Evolutionary conservation across 2,888 invertebrate species (phyloP).

Genomic region (Alviniconcha strummeri): DNA sequence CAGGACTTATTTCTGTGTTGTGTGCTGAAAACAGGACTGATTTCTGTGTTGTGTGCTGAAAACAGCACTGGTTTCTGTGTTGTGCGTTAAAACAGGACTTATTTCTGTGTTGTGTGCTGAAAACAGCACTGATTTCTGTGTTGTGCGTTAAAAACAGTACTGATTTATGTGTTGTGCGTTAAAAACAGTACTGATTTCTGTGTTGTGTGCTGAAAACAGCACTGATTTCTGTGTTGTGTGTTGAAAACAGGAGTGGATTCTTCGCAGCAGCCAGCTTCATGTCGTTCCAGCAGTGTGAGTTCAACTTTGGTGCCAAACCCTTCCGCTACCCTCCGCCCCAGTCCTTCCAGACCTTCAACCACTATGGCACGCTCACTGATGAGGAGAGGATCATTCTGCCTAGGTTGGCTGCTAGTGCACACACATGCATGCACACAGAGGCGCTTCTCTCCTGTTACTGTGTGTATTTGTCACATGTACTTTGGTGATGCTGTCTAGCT

Average conservation of each 20-base stretch:
- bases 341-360: slow-evolving; percentile 86
- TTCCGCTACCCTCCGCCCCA: slow-evolving; percentile 85
- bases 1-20: slow-evolving; percentile 75
- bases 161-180: too few species aligned
- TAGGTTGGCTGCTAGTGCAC: slow-evolving; percentile 70
- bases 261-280: slow-evolving; percentile 97
- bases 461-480: too few species aligned
- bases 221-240: neutral
- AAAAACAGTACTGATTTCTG: too few species aligned
- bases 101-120: neutral
- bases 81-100: neutral
- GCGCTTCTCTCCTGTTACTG: neutral
- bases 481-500: neutral
- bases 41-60: too few species aligned
- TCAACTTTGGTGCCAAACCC: slow-evolving; percentile 90
- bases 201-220: too few species aligned
- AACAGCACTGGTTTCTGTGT: neutral
- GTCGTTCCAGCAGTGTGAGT: slow-evolving; percentile 95
- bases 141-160: too few species aligned
- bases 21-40: too few species aligned
- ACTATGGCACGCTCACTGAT: slow-evolving; percentile 83
- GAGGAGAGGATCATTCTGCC: slow-evolving; percentile 89
- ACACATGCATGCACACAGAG: too few species aligned
- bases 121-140: neutral
- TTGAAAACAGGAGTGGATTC: slow-evolving; percentile 83